These are phyloP conservation scores for Henricia sp. DNA, from an alignment of 53 echinoderm and acorn worm species.

Conservation along the genomic window DNA sequence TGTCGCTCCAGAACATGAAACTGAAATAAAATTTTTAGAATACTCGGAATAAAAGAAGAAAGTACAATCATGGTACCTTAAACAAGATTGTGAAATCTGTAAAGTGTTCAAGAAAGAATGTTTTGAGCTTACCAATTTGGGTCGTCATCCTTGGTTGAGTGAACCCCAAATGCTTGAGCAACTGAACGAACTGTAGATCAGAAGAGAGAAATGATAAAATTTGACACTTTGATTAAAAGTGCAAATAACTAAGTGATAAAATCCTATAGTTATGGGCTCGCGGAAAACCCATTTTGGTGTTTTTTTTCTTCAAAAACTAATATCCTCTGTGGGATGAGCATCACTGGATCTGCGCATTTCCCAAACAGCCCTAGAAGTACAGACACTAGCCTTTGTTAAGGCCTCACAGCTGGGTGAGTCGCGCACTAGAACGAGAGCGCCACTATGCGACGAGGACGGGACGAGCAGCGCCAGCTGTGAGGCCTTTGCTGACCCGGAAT, in stretches of 20 bases:
- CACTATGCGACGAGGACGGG: too few relatives aligned
- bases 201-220: not conserved
- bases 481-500: too few relatives aligned
- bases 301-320: too few relatives aligned
- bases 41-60: not conserved
- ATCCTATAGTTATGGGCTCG: not conserved
- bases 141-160: constrained; percentile 88
- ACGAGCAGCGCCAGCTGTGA: too few relatives aligned
- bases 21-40: constrained; percentile 29
- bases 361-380: too few relatives aligned
- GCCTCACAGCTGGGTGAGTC: too few relatives aligned
- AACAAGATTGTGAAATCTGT: too few relatives aligned
- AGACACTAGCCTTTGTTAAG: too few relatives aligned
- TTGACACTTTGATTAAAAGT: not conserved
- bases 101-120: not conserved
- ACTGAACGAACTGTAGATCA: constrained; percentile 77
- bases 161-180: constrained; percentile 76
- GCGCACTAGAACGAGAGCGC: too few relatives aligned
- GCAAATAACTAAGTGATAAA: not conserved
- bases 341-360: too few relatives aligned
- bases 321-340: too few relatives aligned
- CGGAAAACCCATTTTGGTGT: not conserved
- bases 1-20: constrained; percentile 95
- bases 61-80: not conserved
- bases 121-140: constrained; percentile 86